Evolutionary conservation across 2,888 invertebrate species (phyloP).

Genomic region (Platycheirus rosarum): DNA sequence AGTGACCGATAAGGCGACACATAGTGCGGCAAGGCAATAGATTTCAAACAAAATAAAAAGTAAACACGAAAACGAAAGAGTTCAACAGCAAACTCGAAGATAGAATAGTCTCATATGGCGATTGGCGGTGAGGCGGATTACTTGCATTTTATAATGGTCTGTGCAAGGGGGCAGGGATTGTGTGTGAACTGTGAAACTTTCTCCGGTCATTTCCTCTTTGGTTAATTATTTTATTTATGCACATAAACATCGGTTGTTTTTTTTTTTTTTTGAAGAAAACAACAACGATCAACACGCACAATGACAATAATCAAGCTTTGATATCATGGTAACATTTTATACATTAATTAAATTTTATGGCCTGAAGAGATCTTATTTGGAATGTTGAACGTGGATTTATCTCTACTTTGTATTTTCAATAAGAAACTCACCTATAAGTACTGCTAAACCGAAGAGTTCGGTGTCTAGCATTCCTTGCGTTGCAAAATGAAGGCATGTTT

Average conservation of each 20-base stretch:
- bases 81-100: slow-evolving; percentile 65
- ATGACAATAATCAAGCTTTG: slow-evolving; percentile 50
- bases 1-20: slow-evolving; percentile 61
- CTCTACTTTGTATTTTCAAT: neutral
- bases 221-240: slow-evolving; percentile 60
- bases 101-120: slow-evolving; percentile 24
- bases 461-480: slow-evolving; percentile 91
- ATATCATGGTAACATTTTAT: slow-evolving; percentile 54
- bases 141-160: neutral
- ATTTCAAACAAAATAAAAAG: slow-evolving; percentile 30
- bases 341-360: slow-evolving; percentile 64
- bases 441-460: slow-evolving; percentile 92
- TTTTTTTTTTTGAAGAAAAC: no score
- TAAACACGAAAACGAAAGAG: slow-evolving; percentile 70
- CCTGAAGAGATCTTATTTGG: slow-evolving; percentile 29
- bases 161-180: slow-evolving; percentile 6
- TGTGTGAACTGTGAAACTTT: slow-evolving; percentile 71
- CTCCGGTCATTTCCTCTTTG: slow-evolving; percentile 69
- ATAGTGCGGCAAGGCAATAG: slow-evolving; percentile 37
- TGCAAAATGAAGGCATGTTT: slow-evolving; percentile 91
- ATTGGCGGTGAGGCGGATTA: neutral
- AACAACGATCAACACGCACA: slow-evolving; percentile 50
- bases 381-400: neutral
- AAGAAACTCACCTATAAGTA: slow-evolving; percentile 88
- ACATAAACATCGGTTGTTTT: slow-evolving; percentile 23